Conservation (phyloP, 2,797 vertebrate species). For the Dendrocincla fuliginosa region DNA sequence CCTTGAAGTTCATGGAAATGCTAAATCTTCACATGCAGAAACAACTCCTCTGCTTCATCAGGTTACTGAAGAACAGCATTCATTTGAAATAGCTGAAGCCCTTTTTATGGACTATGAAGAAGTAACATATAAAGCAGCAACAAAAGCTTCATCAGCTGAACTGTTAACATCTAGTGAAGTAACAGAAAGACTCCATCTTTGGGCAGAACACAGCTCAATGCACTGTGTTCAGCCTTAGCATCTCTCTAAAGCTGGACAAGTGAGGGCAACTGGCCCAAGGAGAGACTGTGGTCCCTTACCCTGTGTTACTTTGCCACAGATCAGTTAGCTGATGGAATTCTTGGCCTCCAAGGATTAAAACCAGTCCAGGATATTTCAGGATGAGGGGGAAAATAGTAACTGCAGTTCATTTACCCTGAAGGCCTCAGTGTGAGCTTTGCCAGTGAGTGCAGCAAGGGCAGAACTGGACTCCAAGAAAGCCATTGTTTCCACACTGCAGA, state of each 20-base stretch:
- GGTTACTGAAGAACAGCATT: neutral
- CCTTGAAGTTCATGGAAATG: neutral
- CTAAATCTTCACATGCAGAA: neutral
- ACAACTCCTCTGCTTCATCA: neutral
- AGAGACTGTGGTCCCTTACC: neutral
- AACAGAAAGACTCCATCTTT: neutral
- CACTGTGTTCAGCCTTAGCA: fast-evolving
- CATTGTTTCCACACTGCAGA: neutral
- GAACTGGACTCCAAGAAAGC: neutral
- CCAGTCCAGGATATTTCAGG: neutral
- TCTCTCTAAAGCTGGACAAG: neutral
- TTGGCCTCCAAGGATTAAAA: neutral
- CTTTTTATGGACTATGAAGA: neutral
- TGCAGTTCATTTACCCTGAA: neutral
- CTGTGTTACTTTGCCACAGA: neutral
- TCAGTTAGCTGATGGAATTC: neutral
- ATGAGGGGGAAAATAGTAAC: neutral
- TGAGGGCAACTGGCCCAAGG: neutral
- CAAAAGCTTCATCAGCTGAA: neutral
- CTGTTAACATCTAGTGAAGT: neutral
- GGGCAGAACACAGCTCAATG: neutral
- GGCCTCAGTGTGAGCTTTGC: neutral
- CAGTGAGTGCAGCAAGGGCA: neutral
- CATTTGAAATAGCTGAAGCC: neutral
- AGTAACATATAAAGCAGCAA: neutral